A percentile compares a stretch with the other conserved stretches of the same genome.
phyloP scores from a whole-genome alignment of 64 coral and sea anemone species.

The Montipora cactus region DNA sequence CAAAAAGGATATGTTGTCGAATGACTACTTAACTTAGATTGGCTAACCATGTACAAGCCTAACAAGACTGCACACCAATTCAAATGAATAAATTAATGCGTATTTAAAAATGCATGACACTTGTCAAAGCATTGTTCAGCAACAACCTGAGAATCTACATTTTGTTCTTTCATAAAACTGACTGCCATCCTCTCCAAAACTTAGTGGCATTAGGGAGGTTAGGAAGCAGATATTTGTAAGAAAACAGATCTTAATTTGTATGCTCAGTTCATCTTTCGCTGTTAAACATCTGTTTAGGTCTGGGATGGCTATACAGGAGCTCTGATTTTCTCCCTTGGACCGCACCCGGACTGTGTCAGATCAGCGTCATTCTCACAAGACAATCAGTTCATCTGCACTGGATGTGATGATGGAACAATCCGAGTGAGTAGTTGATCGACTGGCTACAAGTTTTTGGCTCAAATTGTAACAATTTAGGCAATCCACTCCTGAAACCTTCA shows the following conservation, averaged over 20 bases:
- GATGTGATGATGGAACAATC: constrained; percentile 94
- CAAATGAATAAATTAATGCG: too few species aligned
- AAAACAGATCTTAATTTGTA: neutral
- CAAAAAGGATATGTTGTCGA: too few species aligned
- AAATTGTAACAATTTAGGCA: neutral
- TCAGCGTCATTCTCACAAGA: constrained; percentile 85
- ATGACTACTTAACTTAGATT: too few species aligned
- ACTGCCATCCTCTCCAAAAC: too few species aligned
- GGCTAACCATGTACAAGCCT: too few species aligned
- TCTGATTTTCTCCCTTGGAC: constrained; percentile 75
- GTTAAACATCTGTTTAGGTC: constrained; percentile 38
- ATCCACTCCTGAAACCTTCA: neutral
- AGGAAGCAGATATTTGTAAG: too few species aligned
- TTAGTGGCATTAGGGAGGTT: too few species aligned
- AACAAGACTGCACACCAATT: too few species aligned
- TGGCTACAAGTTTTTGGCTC: neutral
- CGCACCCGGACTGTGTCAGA: constrained; percentile 86
- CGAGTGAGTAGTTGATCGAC: constrained; percentile 57
- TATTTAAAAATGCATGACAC: too few species aligned
- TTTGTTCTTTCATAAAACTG: too few species aligned
- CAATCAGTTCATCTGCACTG: constrained; percentile 78
- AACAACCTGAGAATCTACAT: too few species aligned
- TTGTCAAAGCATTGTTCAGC: too few species aligned
- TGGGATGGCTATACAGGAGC: constrained; percentile 81
- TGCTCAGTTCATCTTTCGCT: neutral